phyloP scores from a whole-genome alignment of 2,888 invertebrate genomes.

The Cephalotes varians region DNA sequence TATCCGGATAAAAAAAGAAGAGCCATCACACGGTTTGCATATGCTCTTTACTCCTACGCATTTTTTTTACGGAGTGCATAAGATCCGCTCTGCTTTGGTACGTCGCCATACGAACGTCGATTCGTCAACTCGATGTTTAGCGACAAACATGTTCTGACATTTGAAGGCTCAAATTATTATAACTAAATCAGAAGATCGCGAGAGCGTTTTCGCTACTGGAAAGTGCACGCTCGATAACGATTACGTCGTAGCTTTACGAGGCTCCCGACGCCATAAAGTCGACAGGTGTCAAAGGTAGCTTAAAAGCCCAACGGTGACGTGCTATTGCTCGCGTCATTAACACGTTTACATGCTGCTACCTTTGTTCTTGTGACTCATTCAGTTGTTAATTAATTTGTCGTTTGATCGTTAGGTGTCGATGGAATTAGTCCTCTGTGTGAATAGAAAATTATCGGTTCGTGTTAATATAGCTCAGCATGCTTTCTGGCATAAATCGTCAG shows the following conservation, averaged over 20 bases:
- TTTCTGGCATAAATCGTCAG: neutral
- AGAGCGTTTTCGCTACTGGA: neutral
- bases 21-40: neutral
- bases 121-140: neutral
- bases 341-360: slow-evolving; percentile 6
- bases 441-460: slow-evolving; percentile 14
- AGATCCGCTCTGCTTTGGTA: neutral
- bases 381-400: slow-evolving; percentile 40
- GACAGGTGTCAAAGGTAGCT: slow-evolving; percentile 40
- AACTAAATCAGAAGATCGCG: slow-evolving; percentile 30
- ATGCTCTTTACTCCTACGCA: neutral
- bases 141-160: slow-evolving; percentile 10
- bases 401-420: slow-evolving; percentile 24
- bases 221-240: slow-evolving; percentile 14
- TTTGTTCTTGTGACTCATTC: slow-evolving; percentile 27
- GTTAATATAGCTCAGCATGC: neutral
- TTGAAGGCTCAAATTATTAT: slow-evolving; percentile 32
- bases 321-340: slow-evolving; percentile 35
- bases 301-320: slow-evolving; percentile 29
- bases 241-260: slow-evolving; percentile 23
- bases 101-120: neutral
- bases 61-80: neutral
- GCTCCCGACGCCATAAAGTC: slow-evolving; percentile 30
- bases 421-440: neutral
- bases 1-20: neutral